These are phyloP conservation scores for Melanotaenia maccullochi DNA, from an alignment of 2,797 vertebrate species.

Conservation along the genomic window DNA sequence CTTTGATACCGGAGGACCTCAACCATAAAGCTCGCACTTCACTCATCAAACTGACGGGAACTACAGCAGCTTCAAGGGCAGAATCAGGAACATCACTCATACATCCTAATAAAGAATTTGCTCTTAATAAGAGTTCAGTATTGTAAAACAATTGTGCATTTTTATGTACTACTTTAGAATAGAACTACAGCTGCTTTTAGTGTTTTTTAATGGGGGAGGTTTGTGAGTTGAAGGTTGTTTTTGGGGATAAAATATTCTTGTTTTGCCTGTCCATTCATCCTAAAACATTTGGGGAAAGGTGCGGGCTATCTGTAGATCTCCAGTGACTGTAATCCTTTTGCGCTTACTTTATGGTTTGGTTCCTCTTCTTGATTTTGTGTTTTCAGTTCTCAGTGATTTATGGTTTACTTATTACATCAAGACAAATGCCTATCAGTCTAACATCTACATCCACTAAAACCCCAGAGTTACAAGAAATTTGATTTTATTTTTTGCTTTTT, in stretches of 20 bases:
- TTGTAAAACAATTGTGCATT: conserved; percentile 46
- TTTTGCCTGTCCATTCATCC: conserved; percentile 13
- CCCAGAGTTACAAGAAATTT: background rate
- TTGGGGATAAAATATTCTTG: conserved; percentile 27
- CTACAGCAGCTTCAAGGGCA: conserved; percentile 21
- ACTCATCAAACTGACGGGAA: conserved; percentile 19
- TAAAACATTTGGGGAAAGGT: conserved; percentile 16
- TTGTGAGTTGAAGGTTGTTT: conserved; percentile 4
- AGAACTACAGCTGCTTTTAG: conserved; percentile 20
- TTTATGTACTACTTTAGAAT: conserved; percentile 39
- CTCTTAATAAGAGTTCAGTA: conserved; percentile 60
- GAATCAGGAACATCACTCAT: conserved; percentile 31
- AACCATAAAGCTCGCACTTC: conserved; percentile 3
- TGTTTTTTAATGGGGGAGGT: conserved; percentile 17
- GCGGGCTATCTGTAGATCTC: conserved; percentile 23
- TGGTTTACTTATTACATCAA: conserved; percentile 36
- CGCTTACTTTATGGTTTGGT: conserved; percentile 14
- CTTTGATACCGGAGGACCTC: conserved; percentile 12
- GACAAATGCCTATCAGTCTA: background rate
- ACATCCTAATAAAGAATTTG: conserved; percentile 33
- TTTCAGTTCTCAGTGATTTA: conserved; percentile 20
- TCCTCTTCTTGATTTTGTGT: conserved; percentile 17
- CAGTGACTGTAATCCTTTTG: conserved; percentile 9
- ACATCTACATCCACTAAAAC: conserved; percentile 4
- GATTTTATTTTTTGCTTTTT: background rate